A percentile compares a stretch with the other conserved stretches of the same genome.
phyloP scores from a whole-genome alignment of 2,797 vertebrate genomes.

The Perodicticus potto region DNA sequence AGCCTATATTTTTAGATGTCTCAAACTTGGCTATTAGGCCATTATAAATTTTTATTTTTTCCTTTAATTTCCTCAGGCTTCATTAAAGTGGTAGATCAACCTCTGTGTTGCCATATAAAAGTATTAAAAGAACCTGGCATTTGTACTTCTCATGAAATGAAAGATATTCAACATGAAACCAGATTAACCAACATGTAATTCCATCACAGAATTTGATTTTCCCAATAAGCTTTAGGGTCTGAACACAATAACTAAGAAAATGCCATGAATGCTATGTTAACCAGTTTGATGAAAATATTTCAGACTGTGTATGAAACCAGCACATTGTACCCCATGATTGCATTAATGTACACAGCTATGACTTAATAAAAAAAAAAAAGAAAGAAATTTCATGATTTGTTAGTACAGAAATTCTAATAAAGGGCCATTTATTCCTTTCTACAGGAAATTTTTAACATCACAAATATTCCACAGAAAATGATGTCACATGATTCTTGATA shows the following conservation, averaged over 20 bases:
- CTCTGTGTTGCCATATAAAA: background rate
- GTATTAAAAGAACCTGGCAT: background rate
- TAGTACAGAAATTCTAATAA: background rate
- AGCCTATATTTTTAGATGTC: background rate
- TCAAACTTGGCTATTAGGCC: background rate
- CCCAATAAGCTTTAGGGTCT: background rate
- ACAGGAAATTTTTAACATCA: background rate
- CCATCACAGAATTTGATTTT: background rate
- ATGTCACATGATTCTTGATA: background rate
- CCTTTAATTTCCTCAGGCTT: background rate
- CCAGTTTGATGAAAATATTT: no score
- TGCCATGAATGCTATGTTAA: no score
- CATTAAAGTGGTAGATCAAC: background rate
- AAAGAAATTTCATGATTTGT: background rate
- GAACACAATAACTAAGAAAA: no score
- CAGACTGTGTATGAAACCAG: no score
- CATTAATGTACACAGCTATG: no score
- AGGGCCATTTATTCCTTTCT: background rate
- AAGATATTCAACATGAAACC: background rate
- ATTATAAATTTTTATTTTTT: background rate
- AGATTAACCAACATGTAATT: background rate
- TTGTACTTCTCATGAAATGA: background rate
- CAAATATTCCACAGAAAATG: background rate
- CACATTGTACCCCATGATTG: no score
- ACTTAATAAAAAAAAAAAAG: background rate